Conservation (phyloP, 2,888 invertebrate genomes). For the Macropis europaea region DNA sequence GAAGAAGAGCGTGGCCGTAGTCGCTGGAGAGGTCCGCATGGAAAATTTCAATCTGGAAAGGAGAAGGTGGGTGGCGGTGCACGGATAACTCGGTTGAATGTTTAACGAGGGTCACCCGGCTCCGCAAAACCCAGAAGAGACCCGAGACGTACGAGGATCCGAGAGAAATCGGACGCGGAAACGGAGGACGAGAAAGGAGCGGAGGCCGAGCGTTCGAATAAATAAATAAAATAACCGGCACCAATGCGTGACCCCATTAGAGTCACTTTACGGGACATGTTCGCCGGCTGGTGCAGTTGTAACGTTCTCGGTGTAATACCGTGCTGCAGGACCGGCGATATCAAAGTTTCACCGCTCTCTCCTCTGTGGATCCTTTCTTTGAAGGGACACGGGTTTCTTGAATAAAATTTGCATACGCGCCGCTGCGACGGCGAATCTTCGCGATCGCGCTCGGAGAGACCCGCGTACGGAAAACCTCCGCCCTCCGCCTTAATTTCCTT, state of each 20-base stretch:
- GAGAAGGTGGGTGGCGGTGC: not conserved
- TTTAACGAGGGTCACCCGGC: conserved; percentile 75
- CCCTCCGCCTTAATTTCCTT: conserved; percentile 37
- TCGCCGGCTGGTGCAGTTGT: conserved; percentile 34
- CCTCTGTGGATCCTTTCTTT: conserved; percentile 37
- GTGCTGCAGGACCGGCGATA: conserved; percentile 19
- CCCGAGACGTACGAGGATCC: conserved; percentile 21
- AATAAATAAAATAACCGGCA: conserved; percentile 74
- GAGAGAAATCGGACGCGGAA: conserved; percentile 37
- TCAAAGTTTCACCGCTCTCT: conserved; percentile 51
- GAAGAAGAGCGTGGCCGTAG: not conserved
- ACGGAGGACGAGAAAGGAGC: not conserved
- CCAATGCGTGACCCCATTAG: conserved; percentile 76
- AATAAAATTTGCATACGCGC: conserved; percentile 48
- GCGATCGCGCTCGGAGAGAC: conserved; percentile 10
- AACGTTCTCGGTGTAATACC: conserved; percentile 52
- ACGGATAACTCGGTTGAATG: conserved; percentile 77
- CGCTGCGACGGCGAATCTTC: conserved; percentile 8
- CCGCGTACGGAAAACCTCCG: too few species aligned
- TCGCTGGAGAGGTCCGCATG: conserved; percentile 63
- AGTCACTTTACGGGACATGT: conserved; percentile 67
- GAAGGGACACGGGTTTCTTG: conserved; percentile 44
- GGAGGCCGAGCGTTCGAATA: conserved; percentile 66
- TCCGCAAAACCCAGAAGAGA: conserved; percentile 35
- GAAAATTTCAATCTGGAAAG: conserved; percentile 77